Conservation (phyloP, 2,797 vertebrate genomes). For the Heteromormyrus szaboi region DNA sequence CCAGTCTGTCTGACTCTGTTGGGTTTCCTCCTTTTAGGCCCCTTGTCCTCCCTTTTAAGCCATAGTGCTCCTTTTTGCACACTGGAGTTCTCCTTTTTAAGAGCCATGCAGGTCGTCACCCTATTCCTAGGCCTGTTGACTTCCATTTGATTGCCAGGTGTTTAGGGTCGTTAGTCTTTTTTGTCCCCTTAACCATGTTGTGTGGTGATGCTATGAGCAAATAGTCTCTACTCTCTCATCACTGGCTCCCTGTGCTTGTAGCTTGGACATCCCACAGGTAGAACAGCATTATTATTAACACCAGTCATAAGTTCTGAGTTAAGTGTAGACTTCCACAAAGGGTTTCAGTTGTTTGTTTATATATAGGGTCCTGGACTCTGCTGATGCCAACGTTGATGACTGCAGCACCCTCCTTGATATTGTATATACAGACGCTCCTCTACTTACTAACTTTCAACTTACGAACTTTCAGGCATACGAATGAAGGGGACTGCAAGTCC, state of each 20-base stretch:
- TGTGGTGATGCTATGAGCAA: neutral
- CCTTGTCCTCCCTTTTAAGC: neutral
- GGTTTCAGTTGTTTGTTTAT: neutral
- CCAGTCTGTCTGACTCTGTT: neutral
- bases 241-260: neutral
- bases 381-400: slow-evolving; percentile 96
- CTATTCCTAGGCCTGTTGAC: neutral
- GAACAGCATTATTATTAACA: neutral
- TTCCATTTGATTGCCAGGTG: neutral
- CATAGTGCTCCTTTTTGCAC: neutral
- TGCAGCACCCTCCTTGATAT: slow-evolving; percentile 89
- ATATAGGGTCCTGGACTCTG: slow-evolving; percentile 69
- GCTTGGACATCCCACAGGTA: neutral
- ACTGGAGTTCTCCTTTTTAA: neutral
- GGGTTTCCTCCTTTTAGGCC: neutral
- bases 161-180: neutral
- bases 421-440: slow-evolving; percentile 48
- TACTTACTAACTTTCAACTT: too few species aligned
- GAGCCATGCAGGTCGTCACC: neutral
- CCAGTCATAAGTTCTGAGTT: neutral
- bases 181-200: neutral
- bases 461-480: too few species aligned
- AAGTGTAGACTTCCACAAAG: neutral
- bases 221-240: neutral
- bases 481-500: too few species aligned